Percentiles rank a stretch among this genome's conserved stretches.
Conservation (phyloP, 2,888 invertebrate genomes). For the Capitulum mitella region DNA sequence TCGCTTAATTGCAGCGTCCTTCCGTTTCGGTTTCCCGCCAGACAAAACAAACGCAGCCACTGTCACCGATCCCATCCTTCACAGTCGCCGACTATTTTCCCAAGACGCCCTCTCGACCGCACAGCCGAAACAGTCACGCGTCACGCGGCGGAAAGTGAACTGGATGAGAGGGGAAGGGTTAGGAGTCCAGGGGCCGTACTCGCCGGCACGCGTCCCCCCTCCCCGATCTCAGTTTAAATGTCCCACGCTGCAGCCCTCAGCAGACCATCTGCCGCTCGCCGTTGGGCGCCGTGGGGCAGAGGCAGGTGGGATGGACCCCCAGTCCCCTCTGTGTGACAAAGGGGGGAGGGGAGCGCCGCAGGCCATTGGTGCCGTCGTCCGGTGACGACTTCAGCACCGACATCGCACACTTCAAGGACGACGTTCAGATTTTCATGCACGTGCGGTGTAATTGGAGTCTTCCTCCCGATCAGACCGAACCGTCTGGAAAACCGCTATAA, state of each 20-base stretch:
- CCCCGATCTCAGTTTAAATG: background rate
- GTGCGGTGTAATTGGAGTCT: background rate
- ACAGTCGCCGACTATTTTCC: background rate
- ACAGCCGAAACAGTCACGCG: background rate
- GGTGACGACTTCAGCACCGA: background rate
- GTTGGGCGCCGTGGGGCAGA: background rate
- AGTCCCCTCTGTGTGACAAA: background rate
- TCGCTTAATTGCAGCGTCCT: no score
- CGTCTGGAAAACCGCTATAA: background rate
- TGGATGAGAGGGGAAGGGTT: background rate
- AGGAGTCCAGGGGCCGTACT: background rate
- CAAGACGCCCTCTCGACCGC: background rate
- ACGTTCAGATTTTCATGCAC: background rate
- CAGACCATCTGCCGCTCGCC: slow-evolving; percentile 3
- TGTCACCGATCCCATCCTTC: no score
- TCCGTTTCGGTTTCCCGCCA: no score
- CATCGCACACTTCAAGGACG: background rate
- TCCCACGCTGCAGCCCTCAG: background rate
- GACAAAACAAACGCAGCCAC: no score
- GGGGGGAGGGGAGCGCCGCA: background rate
- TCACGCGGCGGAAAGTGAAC: background rate
- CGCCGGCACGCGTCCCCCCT: background rate
- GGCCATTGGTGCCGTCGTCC: background rate
- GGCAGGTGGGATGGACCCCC: background rate
- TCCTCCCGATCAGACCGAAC: background rate